Percentiles rank a stretch among this genome's conserved stretches.
These are phyloP conservation scores for Setipinna tenuifilis DNA, from an alignment of 2,797 vertebrate species.

Conservation along the genomic window DNA sequence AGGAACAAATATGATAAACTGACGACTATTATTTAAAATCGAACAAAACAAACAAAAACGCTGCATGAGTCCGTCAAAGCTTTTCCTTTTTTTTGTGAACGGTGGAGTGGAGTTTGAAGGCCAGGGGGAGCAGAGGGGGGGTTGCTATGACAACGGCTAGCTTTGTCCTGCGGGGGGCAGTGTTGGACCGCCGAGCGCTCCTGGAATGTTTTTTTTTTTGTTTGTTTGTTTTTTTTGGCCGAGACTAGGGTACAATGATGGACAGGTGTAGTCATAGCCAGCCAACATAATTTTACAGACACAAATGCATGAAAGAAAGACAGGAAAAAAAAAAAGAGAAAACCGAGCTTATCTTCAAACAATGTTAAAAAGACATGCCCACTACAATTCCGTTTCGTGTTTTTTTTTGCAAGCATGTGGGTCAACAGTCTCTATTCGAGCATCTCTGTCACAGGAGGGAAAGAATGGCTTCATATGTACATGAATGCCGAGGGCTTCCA, in stretches of 20 bases:
- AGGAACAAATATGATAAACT: no score
- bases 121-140: background rate
- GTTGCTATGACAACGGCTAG: background rate
- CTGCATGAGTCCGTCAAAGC: background rate
- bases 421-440: background rate
- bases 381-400: background rate
- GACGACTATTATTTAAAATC: no score
- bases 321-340: background rate
- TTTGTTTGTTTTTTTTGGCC: background rate
- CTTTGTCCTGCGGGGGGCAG: background rate
- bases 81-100: background rate
- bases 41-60: background rate
- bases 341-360: background rate
- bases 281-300: background rate
- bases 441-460: background rate
- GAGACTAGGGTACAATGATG: background rate
- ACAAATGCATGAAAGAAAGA: background rate
- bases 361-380: background rate
- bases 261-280: background rate
- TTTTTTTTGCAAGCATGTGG: constrained; percentile 1
- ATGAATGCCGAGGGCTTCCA: constrained; percentile 29
- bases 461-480: constrained; percentile 20
- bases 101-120: background rate
- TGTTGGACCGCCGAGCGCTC: background rate
- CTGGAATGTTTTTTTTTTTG: background rate